Evolutionary conservation across 2,888 invertebrate species (phyloP), one percentile per base, ranked within the genome.

Genomic region (Branchipolynoe longqiensis): DNA sequence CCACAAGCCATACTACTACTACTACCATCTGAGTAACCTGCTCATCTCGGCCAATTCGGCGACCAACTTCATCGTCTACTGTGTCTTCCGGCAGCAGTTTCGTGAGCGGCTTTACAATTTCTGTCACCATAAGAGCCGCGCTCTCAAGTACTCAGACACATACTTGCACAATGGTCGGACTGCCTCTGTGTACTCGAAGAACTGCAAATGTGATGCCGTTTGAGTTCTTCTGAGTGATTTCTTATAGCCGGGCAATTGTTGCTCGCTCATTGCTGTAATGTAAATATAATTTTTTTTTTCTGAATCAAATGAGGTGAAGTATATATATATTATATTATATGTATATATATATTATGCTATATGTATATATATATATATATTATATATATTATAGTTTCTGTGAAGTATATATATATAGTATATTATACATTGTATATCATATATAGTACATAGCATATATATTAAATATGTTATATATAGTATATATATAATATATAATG

Each of bases 41-140:
- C 62, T 88, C 48, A 85, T 87, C 4, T 86, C 87, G 18, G 88
- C 87, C 33, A 89, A 89, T 86, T 89, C 89, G 14, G 85, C 87
- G 25, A 84, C 88, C 56, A 89, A 89, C 87, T 89, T 89, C 64
- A 58, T 89, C 82, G 85, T 89, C 83, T 89, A 89, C 85, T 89
- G 87, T 54, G 87, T 87, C 25, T 89, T 89, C 85, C 84, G 89
- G 28, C 85, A 87, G 83, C 89, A 89, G 86, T 89, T 89, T 84
- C 82, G 89, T 14, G 54, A 86, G 28, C 81, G 88, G 25, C 85
- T 88, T 48, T 69, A 84, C 3, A 87, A 87, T n/a, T 88, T 87
- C 86, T 88, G 88, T 54, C 48, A 82, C 33, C n/a, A n/a, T n/a
- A 73, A 48, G 28, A 56, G 36, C 36, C 56, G 78, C 2, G 40